Evolutionary conservation across 2,797 vertebrate genomes (phyloP).

Genomic region (Geotrypetes seraphini): DNA sequence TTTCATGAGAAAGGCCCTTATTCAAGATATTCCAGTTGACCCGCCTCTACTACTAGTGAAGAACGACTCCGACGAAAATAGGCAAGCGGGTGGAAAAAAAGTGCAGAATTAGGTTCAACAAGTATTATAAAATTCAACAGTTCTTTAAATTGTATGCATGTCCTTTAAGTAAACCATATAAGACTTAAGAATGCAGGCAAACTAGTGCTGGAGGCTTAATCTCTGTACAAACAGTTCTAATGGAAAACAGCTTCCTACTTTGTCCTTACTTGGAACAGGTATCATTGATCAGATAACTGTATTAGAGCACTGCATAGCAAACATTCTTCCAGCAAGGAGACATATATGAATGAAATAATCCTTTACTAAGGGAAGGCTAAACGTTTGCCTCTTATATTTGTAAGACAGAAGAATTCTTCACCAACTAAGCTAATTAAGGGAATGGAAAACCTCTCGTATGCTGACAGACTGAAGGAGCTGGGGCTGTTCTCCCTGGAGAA

Average conservation of each 20-base stretch:
- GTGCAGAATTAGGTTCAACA: background rate
- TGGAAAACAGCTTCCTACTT: background rate
- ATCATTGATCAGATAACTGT: too few relatives aligned
- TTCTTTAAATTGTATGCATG: accelerated
- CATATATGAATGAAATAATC: too few relatives aligned
- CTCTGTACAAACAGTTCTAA: background rate
- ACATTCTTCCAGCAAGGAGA: too few relatives aligned
- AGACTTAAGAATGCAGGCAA: conserved; percentile 1
- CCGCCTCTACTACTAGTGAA: background rate
- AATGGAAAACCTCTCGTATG: too few relatives aligned
- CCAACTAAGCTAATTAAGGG: too few relatives aligned
- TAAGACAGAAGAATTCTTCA: too few relatives aligned
- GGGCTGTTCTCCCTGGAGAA: too few relatives aligned
- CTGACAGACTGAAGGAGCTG: too few relatives aligned
- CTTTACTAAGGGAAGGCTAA: too few relatives aligned
- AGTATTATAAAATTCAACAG: background rate
- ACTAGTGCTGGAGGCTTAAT: background rate
- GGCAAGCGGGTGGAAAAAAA: background rate
- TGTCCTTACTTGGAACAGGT: background rate
- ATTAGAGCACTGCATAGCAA: too few relatives aligned
- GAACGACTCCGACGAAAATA: conserved; percentile 2
- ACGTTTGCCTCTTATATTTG: too few relatives aligned
- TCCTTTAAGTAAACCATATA: background rate
- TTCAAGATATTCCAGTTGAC: conserved; percentile 4
- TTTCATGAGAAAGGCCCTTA: conserved; percentile 23